phyloP scores from a whole-genome alignment of 2,113 vertebrate species.

The Xiphorhynchus elegans region DNA sequence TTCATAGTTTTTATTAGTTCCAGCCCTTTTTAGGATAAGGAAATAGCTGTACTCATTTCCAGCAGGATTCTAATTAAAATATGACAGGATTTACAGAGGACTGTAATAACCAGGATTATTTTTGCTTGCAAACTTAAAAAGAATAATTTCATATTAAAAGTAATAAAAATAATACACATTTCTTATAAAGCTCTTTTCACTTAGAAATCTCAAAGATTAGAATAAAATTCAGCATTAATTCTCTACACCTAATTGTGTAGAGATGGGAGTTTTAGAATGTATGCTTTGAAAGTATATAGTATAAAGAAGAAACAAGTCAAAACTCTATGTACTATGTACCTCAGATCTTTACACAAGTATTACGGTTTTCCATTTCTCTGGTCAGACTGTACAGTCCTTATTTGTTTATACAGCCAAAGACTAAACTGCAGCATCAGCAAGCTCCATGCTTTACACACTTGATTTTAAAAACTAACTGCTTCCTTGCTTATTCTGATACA shows the following conservation, averaged over 20 bases:
- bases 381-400: not conserved
- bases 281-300: not conserved
- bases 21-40: not conserved
- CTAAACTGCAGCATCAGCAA: not conserved
- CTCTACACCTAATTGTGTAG: not conserved
- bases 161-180: not conserved
- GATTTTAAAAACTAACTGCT: not conserved
- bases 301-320: not conserved
- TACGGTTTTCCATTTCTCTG: not conserved
- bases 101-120: slow-evolving; percentile 20
- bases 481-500: not conserved
- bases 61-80: slow-evolving; percentile 45
- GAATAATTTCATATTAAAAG: not conserved
- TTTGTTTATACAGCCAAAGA: not conserved
- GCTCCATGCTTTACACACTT: not conserved
- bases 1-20: not conserved
- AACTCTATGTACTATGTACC: not conserved
- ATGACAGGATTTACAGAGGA: slow-evolving; percentile 11
- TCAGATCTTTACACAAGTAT: not conserved
- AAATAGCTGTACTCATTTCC: slow-evolving; percentile 4
- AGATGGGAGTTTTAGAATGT: not conserved
- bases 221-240: not conserved
- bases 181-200: not conserved
- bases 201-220: not conserved
- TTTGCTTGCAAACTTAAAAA: not conserved